Evolutionary conservation across 2,888 invertebrate genomes (phyloP).

Genomic region (Parapristionchus giblindavisi): DNA sequence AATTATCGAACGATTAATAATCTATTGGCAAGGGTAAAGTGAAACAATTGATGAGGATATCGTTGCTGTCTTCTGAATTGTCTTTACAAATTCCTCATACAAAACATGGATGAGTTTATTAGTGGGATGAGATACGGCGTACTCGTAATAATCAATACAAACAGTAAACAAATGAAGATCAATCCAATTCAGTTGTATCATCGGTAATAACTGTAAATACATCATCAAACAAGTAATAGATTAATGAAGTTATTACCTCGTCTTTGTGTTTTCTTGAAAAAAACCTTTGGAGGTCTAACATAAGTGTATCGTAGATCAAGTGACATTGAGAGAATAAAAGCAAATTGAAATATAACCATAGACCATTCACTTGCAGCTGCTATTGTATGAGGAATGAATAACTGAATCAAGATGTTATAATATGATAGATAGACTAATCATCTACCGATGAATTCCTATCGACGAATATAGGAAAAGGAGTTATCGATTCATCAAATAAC

Average conservation of each 20-base stretch:
- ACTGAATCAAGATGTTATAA: neutral
- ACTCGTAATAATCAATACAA: too few species aligned
- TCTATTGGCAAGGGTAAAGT: too few species aligned
- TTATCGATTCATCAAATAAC: neutral
- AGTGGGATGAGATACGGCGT: too few species aligned
- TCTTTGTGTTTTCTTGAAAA: conserved; percentile 15
- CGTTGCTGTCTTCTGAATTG: too few species aligned
- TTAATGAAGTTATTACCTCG: neutral
- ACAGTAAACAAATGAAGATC: too few species aligned
- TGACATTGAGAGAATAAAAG: conserved; percentile 25
- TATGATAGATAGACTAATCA: neutral
- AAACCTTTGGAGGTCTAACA: conserved; percentile 19
- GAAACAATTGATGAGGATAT: too few species aligned
- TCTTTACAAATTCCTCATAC: too few species aligned
- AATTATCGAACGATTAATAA: too few species aligned
- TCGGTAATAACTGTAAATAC: neutral
- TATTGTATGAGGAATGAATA: conserved; percentile 4
- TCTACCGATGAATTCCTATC: neutral
- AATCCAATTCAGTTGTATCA: neutral
- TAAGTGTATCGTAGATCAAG: conserved; percentile 27
- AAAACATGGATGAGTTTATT: too few species aligned
- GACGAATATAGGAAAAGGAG: neutral
- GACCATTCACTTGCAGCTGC: conserved; percentile 28
- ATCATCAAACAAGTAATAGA: neutral
- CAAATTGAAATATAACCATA: neutral